Conservation (phyloP, 2,888 invertebrate species). For the Thereva unica region DNA sequence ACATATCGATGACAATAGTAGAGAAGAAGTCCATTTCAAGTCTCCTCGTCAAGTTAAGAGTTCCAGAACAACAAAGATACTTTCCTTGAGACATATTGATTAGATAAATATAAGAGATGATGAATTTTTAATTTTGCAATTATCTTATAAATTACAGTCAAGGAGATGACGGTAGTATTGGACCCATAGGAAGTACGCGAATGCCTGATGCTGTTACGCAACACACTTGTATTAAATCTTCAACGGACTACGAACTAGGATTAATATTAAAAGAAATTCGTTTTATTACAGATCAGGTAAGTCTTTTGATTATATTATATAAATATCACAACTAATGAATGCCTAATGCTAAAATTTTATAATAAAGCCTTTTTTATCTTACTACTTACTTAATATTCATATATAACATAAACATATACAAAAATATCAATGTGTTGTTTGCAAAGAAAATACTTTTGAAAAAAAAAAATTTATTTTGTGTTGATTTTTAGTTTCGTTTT, state of each 20-base stretch:
- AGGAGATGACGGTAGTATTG: conserved; percentile 59
- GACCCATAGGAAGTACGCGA: conserved; percentile 69
- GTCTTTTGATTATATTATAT: conserved; percentile 47
- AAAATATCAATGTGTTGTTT: not conserved
- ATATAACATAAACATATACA: not conserved
- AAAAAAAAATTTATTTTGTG: not conserved
- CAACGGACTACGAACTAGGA: conserved; percentile 91
- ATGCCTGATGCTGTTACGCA: conserved; percentile 75
- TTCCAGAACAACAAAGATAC: too few relatives aligned
- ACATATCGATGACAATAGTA: too few relatives aligned
- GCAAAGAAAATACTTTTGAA: not conserved
- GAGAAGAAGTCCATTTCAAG: too few relatives aligned
- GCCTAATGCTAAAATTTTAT: conserved; percentile 7
- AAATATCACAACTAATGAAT: conserved; percentile 27
- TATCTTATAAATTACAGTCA: conserved; percentile 48
- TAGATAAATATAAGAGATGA: not conserved
- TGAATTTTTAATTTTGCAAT: not conserved
- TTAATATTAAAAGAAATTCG: conserved; percentile 93
- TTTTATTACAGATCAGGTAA: conserved; percentile 86
- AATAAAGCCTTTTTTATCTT: conserved; percentile 3
- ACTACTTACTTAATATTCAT: not conserved
- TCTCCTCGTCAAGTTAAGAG: too few relatives aligned
- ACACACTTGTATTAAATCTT: conserved; percentile 77
- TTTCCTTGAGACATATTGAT: not conserved
- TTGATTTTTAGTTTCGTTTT: not conserved